Evolutionary conservation across 2,113 vertebrate genomes (phyloP), one percentile per base, ranked within the genome.

Genomic region (Channa argus): DNA sequence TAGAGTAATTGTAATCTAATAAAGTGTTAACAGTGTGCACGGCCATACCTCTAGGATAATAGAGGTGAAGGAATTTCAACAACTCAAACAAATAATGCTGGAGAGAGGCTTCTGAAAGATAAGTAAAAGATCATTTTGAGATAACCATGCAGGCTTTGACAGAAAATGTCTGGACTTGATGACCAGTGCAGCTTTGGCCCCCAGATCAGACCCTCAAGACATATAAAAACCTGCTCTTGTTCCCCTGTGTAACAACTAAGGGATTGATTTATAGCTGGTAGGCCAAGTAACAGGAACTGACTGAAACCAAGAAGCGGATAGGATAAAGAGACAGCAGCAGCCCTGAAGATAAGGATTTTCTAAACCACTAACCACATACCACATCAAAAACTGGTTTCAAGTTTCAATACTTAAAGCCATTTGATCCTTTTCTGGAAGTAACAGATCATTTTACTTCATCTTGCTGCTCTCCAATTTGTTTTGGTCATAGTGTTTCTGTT

Each of bases 51-150:
- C 24, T 24, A 24, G 24, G 24, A 24, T 24, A 24, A 24, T 24
- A 24, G 24, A 24, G 3, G 11, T 33, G 38, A 74, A 24, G 76
- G 38, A 69, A 24, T 73, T 66, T 74, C 68, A 14, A 72, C 63
- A 73, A 60, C 38, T 53, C 6, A 74, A n/a, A 51, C 45, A 44
- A 73, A 53, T 41, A 38, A 66, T 12, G 5, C 59, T 77, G 47
- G 15, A 55, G 59, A 63, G 58, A 72, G 50, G 72, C 61, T 50
- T 77, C 36, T 59, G 49, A 56, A 52, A 68, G 50, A 71, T 65
- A 41, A 71, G 38, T 2, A 13, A 39, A 59, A 77, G 63, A 80
- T 60, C 65, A 67, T 59, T 14, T 51, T 47, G 15, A 77, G 63
- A 69, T 73, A 66, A 74, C 34, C 37, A 43, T 14, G 41, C 4